Percentiles rank a stretch among this genome's conserved stretches.
phyloP scores from a whole-genome alignment of 2,797 vertebrate genomes.

The Darevskia mixta region DNA sequence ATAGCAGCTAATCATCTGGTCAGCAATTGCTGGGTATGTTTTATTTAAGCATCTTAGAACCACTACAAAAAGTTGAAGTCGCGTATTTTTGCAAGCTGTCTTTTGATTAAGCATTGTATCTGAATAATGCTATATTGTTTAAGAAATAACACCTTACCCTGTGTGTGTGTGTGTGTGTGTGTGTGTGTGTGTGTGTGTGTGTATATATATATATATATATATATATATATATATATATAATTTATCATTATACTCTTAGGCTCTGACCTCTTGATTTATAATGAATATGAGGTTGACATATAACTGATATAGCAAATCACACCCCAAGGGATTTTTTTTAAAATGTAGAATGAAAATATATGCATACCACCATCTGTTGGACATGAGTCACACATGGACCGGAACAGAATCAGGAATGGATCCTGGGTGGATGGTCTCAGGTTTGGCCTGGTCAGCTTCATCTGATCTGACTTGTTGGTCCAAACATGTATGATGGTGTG shows the following conservation, averaged over 20 bases:
- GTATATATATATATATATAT: too few relatives aligned
- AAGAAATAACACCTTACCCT: slow-evolving; percentile 26
- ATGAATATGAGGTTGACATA: neutral
- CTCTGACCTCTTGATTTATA: slow-evolving; percentile 26
- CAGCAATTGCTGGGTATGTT: neutral
- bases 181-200: too few relatives aligned
- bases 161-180: too few relatives aligned
- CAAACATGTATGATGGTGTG: too few relatives aligned
- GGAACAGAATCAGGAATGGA: too few relatives aligned
- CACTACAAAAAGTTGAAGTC: slow-evolving; percentile 8
- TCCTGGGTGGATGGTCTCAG: too few relatives aligned
- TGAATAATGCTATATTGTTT: slow-evolving; percentile 46
- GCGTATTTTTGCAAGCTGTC: slow-evolving; percentile 29
- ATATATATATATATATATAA: too few relatives aligned
- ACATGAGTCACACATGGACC: too few relatives aligned
- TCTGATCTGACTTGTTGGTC: too few relatives aligned
- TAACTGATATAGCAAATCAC: neutral
- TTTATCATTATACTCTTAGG: neutral
- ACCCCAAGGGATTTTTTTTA: neutral
- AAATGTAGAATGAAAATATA: neutral
- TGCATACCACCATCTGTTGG: too few relatives aligned
- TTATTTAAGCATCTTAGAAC: slow-evolving; percentile 30
- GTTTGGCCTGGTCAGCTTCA: too few relatives aligned
- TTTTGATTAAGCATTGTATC: slow-evolving; percentile 46
- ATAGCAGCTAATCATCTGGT: slow-evolving; percentile 3